Base-by-base conservation (phyloP, 2,888 invertebrate species). In the Leucophora obtusa region DNA sequence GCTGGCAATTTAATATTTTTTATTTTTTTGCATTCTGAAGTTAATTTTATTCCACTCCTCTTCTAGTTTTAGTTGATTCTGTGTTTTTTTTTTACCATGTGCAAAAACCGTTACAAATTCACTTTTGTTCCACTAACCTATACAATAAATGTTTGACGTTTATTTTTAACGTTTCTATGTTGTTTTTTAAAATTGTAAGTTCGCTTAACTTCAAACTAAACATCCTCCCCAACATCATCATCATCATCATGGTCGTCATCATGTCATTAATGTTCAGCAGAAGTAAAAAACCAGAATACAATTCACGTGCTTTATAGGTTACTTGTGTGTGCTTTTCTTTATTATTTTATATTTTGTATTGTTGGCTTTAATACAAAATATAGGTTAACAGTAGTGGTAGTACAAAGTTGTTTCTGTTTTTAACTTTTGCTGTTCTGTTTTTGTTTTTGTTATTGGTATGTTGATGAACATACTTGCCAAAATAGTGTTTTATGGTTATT, bases 51-150 rank as follows among this genome's bases (percentile, higher is more conserved):
- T 24, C 21, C 21, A 38, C 43, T 18, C 18, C 53, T 9, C 14
- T 10, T 28, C 38, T 15, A 21, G 17, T 50, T 51, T 50, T 38
- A 11, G 17, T 59, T 17, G 15, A 11, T 11, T n/a, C 38, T 62
- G 43, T 47, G 5, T 38, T 17, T 38, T 54, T 50, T 50, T 15
- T 69, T 63, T 15, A 35, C n/a, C n/a, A 63, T 63, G 51, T 78
- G 56, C 71, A 81, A 50, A 80, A 77, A 77, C 72, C 76, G 77
- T 81, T 81, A 77, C 81, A 81, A 81, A 81, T 77, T 81, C 81
- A 81, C 77, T 77, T 81, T 81, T 77, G 77, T 81, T 81, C 81
- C 81, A 81, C 73, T 81, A 81, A 81, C 81, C 81, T 77, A 77
- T 73, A 65, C 51, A 33, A 56, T 66, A 35, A 70, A 60, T 70